Evolutionary conservation across 1,140 invertebrate genomes (phyloP).

Genomic region (Rhagoletis zephyria): DNA sequence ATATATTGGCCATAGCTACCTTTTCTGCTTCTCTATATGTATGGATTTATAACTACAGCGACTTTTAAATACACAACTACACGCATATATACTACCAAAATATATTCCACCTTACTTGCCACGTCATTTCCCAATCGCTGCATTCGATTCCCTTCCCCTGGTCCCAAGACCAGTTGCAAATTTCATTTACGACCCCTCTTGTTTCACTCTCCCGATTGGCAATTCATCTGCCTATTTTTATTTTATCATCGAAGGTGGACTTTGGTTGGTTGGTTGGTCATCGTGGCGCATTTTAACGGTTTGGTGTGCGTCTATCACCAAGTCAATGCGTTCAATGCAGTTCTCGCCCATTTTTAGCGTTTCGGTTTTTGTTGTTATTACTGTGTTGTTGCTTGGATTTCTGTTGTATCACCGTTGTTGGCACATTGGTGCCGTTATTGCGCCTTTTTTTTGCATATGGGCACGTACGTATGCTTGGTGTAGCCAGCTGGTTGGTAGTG

Average conservation of each 20-base stretch:
- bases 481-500: neutral
- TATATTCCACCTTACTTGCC: neutral
- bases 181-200: neutral
- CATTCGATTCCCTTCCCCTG: neutral
- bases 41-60: too few species aligned
- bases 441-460: slow-evolving; percentile 20
- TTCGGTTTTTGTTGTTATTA: neutral
- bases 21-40: neutral
- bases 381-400: slow-evolving; percentile 20
- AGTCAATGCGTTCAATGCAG: slow-evolving; percentile 41
- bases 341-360: slow-evolving; percentile 18
- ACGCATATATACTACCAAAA: neutral
- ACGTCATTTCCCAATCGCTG: slow-evolving; percentile 26
- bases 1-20: neutral
- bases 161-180: neutral
- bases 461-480: neutral
- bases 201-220: neutral
- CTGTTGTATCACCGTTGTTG: slow-evolving; percentile 10
- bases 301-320: slow-evolving; percentile 1
- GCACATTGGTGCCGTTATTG: slow-evolving; percentile 40
- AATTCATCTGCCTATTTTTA: slow-evolving; percentile 28
- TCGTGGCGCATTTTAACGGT: slow-evolving; percentile 19
- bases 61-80: neutral
- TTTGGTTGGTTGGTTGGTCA: slow-evolving; percentile 47
- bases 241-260: slow-evolving; percentile 1